phyloP scores from a whole-genome alignment of 2,888 invertebrate species.

The Brachyopa scutellaris region DNA sequence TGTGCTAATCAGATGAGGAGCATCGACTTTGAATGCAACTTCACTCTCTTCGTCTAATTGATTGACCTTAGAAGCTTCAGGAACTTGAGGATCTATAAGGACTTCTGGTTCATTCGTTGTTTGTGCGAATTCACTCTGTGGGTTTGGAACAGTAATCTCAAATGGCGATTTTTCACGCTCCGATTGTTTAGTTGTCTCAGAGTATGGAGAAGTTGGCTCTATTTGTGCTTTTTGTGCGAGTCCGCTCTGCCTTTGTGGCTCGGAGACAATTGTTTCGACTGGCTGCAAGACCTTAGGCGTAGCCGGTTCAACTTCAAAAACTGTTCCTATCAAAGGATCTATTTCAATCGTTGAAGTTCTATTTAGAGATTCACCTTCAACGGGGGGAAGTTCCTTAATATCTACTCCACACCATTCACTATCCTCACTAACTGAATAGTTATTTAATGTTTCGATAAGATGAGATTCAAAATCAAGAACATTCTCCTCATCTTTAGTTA shows the following conservation, averaged over 20 bases:
- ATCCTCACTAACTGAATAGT: constrained; percentile 75
- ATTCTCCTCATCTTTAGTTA: constrained; percentile 71
- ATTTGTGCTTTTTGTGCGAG: constrained; percentile 68
- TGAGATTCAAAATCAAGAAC: constrained; percentile 80
- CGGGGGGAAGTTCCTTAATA: constrained; percentile 78
- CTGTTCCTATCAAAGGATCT: constrained; percentile 76
- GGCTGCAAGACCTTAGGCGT: constrained; percentile 76
- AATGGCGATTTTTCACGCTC: too few species aligned
- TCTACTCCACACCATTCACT: constrained; percentile 76
- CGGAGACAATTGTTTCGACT: constrained; percentile 75
- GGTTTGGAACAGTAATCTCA: too few species aligned
- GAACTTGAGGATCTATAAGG: constrained; percentile 51
- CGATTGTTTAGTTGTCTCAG: too few species aligned
- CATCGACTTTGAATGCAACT: not conserved
- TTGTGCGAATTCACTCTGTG: constrained; percentile 15
- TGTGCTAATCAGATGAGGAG: not conserved
- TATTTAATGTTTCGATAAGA: constrained; percentile 79
- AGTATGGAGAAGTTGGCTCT: constrained; percentile 1
- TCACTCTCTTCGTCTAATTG: not conserved
- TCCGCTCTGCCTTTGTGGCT: constrained; percentile 72
- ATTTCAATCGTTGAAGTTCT: constrained; percentile 78
- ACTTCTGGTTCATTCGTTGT: constrained; percentile 16
- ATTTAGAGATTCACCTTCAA: constrained; percentile 77
- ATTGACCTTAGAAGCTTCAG: too few species aligned
- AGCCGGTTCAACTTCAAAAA: constrained; percentile 80